Evolutionary conservation across 2,888 invertebrate species (phyloP).

Genomic region (Cheilosia vernalis): DNA sequence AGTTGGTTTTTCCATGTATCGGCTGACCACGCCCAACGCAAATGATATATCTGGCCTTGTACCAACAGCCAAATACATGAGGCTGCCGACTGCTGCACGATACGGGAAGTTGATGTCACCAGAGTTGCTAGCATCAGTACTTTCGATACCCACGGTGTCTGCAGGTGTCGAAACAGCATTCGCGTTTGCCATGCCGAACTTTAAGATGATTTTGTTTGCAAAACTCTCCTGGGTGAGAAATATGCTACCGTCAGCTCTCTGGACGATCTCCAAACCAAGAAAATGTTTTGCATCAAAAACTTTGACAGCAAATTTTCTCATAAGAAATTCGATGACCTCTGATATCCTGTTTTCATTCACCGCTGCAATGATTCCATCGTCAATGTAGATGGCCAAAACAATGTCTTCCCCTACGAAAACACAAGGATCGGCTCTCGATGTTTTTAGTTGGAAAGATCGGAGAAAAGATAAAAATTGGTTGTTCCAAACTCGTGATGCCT

Average conservation of each 20-base stretch:
- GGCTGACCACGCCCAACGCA: constrained; percentile 41
- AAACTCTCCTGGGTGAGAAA: constrained; percentile 28
- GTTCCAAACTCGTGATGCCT: constrained; percentile 74
- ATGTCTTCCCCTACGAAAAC: constrained; percentile 72
- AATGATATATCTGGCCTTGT: constrained; percentile 66
- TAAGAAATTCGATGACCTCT: constrained; percentile 2
- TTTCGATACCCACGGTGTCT: not conserved
- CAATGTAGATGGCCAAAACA: constrained; percentile 77
- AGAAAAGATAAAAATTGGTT: constrained; percentile 72
- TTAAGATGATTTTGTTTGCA: constrained; percentile 17
- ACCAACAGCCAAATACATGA: constrained; percentile 50
- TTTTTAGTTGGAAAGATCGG: constrained; percentile 70
- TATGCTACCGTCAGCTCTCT: constrained; percentile 19
- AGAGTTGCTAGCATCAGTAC: not conserved
- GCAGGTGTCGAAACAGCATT: constrained; percentile 39
- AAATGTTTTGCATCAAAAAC: constrained; percentile 53
- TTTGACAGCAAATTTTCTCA: constrained; percentile 55
- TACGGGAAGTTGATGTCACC: constrained; percentile 27
- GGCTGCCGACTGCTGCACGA: constrained; percentile 57
- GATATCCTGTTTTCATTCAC: no score
- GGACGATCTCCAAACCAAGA: constrained; percentile 49
- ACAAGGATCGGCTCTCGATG: constrained; percentile 76
- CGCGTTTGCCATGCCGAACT: constrained; percentile 18
- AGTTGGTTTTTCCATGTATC: constrained; percentile 47
- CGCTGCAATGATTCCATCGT: constrained; percentile 67